Evolutionary conservation across 1,140 invertebrate species (phyloP), one percentile per base, ranked within the genome.

Genomic region (Drosophila equinoxialis): DNA sequence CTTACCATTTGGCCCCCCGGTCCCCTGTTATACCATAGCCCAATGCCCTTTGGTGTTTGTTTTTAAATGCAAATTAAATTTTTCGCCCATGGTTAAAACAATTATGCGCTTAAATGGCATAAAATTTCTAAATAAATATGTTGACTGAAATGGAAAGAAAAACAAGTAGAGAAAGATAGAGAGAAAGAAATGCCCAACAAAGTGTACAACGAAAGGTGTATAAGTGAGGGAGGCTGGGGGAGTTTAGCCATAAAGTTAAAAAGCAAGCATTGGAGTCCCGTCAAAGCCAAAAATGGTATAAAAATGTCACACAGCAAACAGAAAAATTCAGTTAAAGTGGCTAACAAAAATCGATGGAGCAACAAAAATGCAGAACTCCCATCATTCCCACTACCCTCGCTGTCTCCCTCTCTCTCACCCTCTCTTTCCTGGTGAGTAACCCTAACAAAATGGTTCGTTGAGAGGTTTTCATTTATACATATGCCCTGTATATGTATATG

Each of bases 121-220:
- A 71, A 72, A 87, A 87, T 86, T 86, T 82, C 83, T 82, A 87
- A 86, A 86, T 86, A 86, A 82, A 86, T 86, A 79, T 66, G 68
- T 68, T 59, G 70, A 30, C 30, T 6, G 30, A 30, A 30, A 14
- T 55, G 57, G 58, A 37, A 39, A n/a, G 41, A 51, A 45, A n/a
- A 0, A 20, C 10, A 17, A 54, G 26, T 58, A 23, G 45, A 45
- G 41, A 11, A 35, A 30, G 54, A 26, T 20, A 26, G 4, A 17
- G 11, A 17, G 45, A 41, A 1, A 17, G 6, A 26, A 26, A 26
- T 26, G 3, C 1, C 5, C 5, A 26, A 4, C 26, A 26, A 26
- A 26, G 26, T 26, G 5, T 30, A 6, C 30, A 6, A 6, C n/a
- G n/a, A 26, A 17, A 23, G 55, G 26, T 33, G 14, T 10, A 30